Percentiles rank a stretch among this genome's conserved stretches.
These are phyloP conservation scores for Pollenia griseotomentosa DNA, from an alignment of 2,888 invertebrate genomes.

Conservation along the genomic window DNA sequence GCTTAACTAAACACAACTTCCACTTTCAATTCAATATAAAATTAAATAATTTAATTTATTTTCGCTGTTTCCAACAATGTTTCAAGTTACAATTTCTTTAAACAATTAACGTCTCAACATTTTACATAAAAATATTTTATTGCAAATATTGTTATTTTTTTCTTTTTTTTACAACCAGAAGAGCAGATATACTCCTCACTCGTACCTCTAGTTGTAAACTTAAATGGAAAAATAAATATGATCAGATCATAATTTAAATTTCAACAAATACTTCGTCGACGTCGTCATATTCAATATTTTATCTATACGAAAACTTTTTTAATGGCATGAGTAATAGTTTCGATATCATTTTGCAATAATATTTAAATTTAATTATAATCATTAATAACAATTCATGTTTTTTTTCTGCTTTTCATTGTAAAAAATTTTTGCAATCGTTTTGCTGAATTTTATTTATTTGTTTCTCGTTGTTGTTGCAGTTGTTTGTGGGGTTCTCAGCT, in stretches of 20 bases:
- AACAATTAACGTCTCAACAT: constrained; percentile 25
- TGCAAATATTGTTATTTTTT: constrained; percentile 28
- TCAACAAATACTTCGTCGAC: constrained; percentile 13
- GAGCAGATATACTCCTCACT: background rate
- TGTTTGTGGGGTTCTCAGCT: constrained; percentile 54
- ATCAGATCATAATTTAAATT: constrained; percentile 52
- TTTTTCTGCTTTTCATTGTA: constrained; percentile 14
- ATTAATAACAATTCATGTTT: constrained; percentile 70
- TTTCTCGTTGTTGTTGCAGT: constrained; percentile 19
- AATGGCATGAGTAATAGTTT: constrained; percentile 72
- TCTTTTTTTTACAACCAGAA: background rate
- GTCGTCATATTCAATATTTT: background rate
- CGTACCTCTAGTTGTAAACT: background rate
- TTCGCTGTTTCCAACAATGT: constrained; percentile 24
- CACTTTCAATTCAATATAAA: background rate
- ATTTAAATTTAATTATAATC: constrained; percentile 74
- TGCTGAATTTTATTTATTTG: constrained; percentile 47
- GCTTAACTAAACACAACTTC: background rate
- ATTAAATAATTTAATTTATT: constrained; percentile 29
- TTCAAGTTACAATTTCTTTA: constrained; percentile 33
- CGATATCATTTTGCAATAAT: constrained; percentile 72
- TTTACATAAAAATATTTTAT: constrained; percentile 38
- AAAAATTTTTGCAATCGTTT: constrained; percentile 53
- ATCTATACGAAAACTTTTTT: constrained; percentile 31
- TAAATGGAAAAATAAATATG: constrained; percentile 30